A percentile compares a stretch with the other conserved stretches of the same genome.
Conservation (phyloP, 2,797 vertebrate genomes). For the Eleutherodactylus coqui region DNA sequence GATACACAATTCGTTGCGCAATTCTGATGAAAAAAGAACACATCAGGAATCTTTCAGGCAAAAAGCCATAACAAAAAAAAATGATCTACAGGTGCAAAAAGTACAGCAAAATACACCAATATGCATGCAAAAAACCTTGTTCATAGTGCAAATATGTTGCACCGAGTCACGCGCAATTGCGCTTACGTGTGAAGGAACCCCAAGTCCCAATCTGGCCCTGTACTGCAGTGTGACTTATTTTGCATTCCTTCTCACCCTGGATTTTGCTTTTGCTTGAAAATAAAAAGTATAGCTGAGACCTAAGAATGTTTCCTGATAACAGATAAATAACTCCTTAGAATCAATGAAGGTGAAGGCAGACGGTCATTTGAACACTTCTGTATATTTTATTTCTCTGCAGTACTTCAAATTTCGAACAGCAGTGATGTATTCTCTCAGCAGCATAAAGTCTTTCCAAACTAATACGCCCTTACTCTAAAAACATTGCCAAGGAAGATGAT, state of each 20-base stretch:
- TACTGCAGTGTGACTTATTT: too few species aligned
- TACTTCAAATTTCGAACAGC: neutral
- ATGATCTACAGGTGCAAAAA: too few species aligned
- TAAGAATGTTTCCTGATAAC: neutral
- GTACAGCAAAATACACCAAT: too few species aligned
- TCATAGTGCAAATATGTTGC: too few species aligned
- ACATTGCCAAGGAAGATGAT: slow-evolving; percentile 39
- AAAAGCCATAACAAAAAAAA: too few species aligned
- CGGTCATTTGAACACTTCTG: neutral
- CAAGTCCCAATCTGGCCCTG: too few species aligned
- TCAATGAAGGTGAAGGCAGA: neutral
- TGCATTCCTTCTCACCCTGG: neutral
- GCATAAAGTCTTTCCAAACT: slow-evolving; percentile 42
- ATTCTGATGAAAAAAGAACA: too few species aligned
- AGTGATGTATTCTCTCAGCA: slow-evolving; percentile 14
- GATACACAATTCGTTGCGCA: too few species aligned
- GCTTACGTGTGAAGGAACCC: too few species aligned
- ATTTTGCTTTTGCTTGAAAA: neutral
- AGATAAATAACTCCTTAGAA: neutral
- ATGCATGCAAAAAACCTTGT: too few species aligned
- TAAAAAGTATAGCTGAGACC: neutral
- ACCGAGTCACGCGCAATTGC: too few species aligned
- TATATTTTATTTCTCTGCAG: neutral
- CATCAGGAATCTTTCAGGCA: too few species aligned
- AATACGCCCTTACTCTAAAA: slow-evolving; percentile 42